phyloP scores from a whole-genome alignment of 2,113 vertebrate genomes.

The Pygoscelis adeliae region DNA sequence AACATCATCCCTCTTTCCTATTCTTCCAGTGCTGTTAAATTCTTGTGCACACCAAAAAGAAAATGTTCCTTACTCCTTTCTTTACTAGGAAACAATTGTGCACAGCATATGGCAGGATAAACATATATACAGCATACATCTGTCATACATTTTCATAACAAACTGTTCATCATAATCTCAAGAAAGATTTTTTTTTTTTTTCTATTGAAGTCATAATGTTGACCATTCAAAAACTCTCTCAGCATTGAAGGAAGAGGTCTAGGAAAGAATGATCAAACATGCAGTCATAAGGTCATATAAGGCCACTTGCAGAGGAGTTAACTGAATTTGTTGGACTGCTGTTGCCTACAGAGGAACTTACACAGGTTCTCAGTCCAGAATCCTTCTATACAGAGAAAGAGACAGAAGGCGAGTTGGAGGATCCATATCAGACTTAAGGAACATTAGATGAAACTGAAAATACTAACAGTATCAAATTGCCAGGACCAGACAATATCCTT shows the following conservation, averaged over 20 bases:
- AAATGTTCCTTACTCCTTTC: neutral
- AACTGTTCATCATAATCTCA: neutral
- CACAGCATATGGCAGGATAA: neutral
- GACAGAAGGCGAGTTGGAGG: neutral
- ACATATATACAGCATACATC: neutral
- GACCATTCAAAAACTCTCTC: neutral
- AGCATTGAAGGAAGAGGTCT: neutral
- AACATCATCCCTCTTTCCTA: neutral
- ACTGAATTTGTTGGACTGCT: neutral
- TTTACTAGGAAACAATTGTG: neutral
- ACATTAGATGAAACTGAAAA: neutral
- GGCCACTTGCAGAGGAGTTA: neutral
- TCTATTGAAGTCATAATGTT: neutral
- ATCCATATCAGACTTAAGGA: neutral
- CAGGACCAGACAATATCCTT: neutral
- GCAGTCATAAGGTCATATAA: neutral
- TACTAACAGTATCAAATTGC: neutral
- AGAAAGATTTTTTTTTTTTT: neutral
- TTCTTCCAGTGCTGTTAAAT: neutral
- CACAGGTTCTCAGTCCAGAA: neutral
- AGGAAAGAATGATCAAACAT: slow-evolving; percentile 31
- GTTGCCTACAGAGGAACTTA: neutral
- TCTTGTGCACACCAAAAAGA: neutral
- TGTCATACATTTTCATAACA: neutral
- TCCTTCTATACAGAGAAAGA: neutral